These are phyloP conservation scores for Larimichthys polyactis DNA, from an alignment of 2,113 vertebrate species.

Conservation along the genomic window DNA sequence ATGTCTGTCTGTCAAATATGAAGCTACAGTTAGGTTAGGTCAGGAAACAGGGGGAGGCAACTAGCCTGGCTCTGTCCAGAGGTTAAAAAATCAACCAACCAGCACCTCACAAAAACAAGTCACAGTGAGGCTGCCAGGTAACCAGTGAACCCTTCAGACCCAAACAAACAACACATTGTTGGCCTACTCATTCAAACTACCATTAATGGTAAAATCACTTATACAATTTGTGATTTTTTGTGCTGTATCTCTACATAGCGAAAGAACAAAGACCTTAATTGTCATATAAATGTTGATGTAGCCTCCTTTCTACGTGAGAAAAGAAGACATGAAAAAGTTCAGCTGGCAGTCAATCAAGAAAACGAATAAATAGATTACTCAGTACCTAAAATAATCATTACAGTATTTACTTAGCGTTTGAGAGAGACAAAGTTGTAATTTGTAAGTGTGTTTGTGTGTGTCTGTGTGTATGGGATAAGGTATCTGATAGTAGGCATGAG, in stretches of 20 bases:
- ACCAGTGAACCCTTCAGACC: too few species aligned
- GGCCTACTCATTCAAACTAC: neutral
- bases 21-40: neutral
- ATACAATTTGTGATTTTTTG: neutral
- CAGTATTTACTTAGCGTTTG: neutral
- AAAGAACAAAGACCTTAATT: neutral
- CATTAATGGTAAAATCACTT: neutral
- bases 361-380: neutral
- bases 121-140: neutral
- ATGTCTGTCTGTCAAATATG: neutral
- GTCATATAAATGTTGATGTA: neutral
- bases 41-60: neutral
- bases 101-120: neutral
- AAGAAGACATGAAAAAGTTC: neutral
- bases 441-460: neutral
- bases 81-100: neutral
- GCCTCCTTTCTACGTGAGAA: neutral
- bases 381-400: neutral
- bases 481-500: conserved; percentile 43
- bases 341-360: neutral
- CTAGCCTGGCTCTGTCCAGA: neutral
- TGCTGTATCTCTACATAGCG: neutral
- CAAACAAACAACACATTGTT: neutral
- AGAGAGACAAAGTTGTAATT: neutral
- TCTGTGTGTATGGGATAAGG: neutral